Evolutionary conservation across 2,888 invertebrate genomes (phyloP).

Genomic region (Oscheius onirici): DNA sequence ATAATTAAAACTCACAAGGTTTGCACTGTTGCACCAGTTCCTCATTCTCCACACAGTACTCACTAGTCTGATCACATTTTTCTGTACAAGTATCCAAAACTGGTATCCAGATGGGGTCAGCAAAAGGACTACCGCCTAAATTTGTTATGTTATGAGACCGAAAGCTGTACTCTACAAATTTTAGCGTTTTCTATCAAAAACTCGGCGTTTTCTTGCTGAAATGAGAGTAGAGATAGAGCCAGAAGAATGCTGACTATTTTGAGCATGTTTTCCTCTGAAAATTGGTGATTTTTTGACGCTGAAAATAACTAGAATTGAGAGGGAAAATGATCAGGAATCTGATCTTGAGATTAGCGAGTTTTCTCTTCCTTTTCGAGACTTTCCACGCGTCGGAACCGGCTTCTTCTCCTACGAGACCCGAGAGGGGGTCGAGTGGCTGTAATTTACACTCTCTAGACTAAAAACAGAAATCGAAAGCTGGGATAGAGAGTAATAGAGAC

Average conservation of each 20-base stretch:
- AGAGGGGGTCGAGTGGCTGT: too few relatives aligned
- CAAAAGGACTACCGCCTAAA: constrained; percentile 65
- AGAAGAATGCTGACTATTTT: too few relatives aligned
- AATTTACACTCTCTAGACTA: too few relatives aligned
- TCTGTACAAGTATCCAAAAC: constrained; percentile 66
- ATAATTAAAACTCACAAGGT: constrained; percentile 56
- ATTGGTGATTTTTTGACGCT: too few relatives aligned
- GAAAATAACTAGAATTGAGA: too few relatives aligned
- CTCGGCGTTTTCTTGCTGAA: constrained; percentile 23
- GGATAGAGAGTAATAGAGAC: neutral
- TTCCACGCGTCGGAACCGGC: too few relatives aligned
- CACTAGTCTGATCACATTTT: constrained; percentile 55
- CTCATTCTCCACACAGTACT: constrained; percentile 69
- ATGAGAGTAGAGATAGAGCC: too few relatives aligned
- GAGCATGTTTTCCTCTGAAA: too few relatives aligned
- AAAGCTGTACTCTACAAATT: constrained; percentile 1
- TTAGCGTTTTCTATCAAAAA: constrained; percentile 32
- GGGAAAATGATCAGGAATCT: too few relatives aligned
- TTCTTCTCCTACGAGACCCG: too few relatives aligned
- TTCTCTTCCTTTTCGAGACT: too few relatives aligned
- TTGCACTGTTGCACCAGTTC: constrained; percentile 65
- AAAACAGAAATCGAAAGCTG: neutral
- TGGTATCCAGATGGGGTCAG: constrained; percentile 68
- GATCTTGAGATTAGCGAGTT: too few relatives aligned
- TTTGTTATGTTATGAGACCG: neutral